Evolutionary conservation across 2,113 vertebrate species (phyloP).

Genomic region (Leptobrachium ailaonicum): DNA sequence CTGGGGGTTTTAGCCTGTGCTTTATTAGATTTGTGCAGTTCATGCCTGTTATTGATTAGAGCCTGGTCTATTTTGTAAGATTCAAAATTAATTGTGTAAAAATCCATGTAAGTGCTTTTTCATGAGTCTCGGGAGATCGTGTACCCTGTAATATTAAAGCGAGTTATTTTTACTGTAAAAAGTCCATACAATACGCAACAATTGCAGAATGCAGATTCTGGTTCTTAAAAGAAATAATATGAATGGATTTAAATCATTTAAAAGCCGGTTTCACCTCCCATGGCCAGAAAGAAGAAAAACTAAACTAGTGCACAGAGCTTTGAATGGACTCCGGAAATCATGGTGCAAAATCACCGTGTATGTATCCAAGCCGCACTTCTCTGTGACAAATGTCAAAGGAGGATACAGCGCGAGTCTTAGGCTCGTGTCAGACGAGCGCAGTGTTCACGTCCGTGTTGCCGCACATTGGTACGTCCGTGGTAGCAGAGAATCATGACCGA

Average conservation of each 20-base stretch:
- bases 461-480: too few relatives aligned
- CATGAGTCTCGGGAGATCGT: conserved; percentile 58
- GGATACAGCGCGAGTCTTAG: too few relatives aligned
- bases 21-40: conserved; percentile 56
- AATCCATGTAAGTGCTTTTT: conserved; percentile 66
- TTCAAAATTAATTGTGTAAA: conserved; percentile 68
- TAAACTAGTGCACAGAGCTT: too few relatives aligned
- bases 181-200: conserved; percentile 54
- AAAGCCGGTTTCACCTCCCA: too few relatives aligned
- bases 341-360: too few relatives aligned
- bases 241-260: not conserved
- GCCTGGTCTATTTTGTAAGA: conserved; percentile 55
- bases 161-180: conserved; percentile 54
- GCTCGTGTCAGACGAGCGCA: too few relatives aligned
- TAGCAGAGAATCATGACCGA: too few relatives aligned
- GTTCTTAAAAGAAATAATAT: conserved; percentile 18
- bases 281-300: too few relatives aligned
- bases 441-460: too few relatives aligned
- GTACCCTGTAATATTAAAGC: conserved; percentile 39
- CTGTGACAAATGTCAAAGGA: too few relatives aligned
- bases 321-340: too few relatives aligned
- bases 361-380: too few relatives aligned
- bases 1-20: conserved; percentile 50
- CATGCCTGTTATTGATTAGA: conserved; percentile 55
- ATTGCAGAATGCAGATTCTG: conserved; percentile 13